Evolutionary conservation across 1,140 invertebrate genomes (phyloP), one percentile per base, ranked within the genome.

Genomic region (Papilio aristodemus): DNA sequence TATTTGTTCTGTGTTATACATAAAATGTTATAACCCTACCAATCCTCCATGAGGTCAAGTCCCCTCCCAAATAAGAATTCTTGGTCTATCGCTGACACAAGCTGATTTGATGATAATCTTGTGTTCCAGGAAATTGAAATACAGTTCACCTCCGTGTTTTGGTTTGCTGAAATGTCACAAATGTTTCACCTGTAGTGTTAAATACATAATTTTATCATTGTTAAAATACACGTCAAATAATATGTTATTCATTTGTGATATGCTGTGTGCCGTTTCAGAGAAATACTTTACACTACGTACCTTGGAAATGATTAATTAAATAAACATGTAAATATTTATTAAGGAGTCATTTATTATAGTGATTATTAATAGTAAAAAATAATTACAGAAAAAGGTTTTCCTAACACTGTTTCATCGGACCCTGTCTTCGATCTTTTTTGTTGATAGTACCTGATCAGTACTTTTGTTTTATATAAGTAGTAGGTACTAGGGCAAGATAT

Each of bases 71-170:
- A n/a, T n/a, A n/a, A n/a, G n/a, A n/a, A n/a, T n/a, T n/a, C n/a
- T n/a, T n/a, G n/a, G n/a, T n/a, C n/a, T n/a, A n/a, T n/a, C n/a
- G n/a, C n/a, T n/a, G n/a, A n/a, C n/a, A n/a, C n/a, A n/a, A n/a
- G n/a, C n/a, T n/a, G n/a, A n/a, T n/a, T n/a, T n/a, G n/a, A n/a
- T n/a, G n/a, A n/a, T 6, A 22, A 22, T 4, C 46, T 10, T 11
- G 22, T 22, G 9, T 54, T 54, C 46, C 46, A 54, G 46, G 46
- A 54, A 54, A 2, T 32, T n/a, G n/a, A n/a, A n/a, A n/a, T n/a
- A n/a, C n/a, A n/a, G n/a, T n/a, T n/a, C n/a, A n/a, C 7, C 5
- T 8, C 4, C 7, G 43, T 46, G 14, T 46, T 46, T 46, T 46
- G 43, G 19, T 19, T 19, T 19, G 43, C 17, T 54, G 14, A 54